phyloP scores from a whole-genome alignment of 2,113 vertebrate species.

The Platysteira castanea region DNA sequence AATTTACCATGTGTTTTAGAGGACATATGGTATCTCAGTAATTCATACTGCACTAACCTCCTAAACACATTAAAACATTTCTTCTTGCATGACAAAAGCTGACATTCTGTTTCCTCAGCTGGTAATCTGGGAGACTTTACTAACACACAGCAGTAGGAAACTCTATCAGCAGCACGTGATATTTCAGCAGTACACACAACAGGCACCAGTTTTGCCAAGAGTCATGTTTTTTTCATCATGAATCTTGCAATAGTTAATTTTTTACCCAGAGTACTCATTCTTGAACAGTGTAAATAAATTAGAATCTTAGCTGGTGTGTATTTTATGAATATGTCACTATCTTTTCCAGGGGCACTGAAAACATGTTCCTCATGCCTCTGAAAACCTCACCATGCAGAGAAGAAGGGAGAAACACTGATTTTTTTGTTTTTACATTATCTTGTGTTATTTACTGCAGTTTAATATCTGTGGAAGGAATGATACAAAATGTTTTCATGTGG shows the following conservation, averaged over 20 bases:
- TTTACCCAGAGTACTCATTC: neutral
- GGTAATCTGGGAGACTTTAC: conserved; percentile 18
- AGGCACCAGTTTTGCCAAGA: neutral
- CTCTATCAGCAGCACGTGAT: neutral
- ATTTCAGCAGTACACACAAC: neutral
- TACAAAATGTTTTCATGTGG: neutral
- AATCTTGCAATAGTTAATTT: neutral
- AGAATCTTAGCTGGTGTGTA: neutral
- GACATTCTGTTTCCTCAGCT: conserved; percentile 27
- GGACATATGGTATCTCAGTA: conserved; percentile 43
- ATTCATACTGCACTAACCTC: conserved; percentile 15
- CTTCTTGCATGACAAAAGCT: conserved; percentile 57
- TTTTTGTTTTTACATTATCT: neutral
- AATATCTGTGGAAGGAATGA: neutral
- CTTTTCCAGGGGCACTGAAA: neutral
- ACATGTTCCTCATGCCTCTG: neutral
- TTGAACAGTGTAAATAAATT: neutral
- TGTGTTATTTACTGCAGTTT: neutral
- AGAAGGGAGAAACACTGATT: neutral
- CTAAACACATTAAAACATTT: conserved; percentile 56
- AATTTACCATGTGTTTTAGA: conserved; percentile 33
- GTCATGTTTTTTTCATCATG: neutral
- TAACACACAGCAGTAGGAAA: neutral
- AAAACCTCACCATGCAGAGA: neutral
- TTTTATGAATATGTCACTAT: neutral